Conservation (phyloP, 2,888 invertebrate species). For the Iselma pallidipennis region DNA sequence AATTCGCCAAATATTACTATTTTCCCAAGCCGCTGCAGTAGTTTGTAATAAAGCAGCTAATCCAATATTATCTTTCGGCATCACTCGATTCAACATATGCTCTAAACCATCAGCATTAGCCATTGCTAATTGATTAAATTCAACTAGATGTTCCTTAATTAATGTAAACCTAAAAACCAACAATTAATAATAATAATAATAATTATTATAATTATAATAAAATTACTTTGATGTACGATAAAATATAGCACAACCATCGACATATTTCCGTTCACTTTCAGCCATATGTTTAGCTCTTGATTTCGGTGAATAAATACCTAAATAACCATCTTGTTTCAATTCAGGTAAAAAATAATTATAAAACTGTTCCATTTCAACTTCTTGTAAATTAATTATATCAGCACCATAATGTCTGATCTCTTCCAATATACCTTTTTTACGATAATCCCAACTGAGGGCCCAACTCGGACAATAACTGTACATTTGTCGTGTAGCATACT, state of each 20-base stretch:
- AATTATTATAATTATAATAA: neutral
- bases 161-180: conserved; percentile 81
- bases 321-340: conserved; percentile 86
- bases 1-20: conserved; percentile 65
- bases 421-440: conserved; percentile 95
- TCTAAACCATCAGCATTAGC: conserved; percentile 97
- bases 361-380: conserved; percentile 99
- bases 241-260: conserved; percentile 99
- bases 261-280: conserved; percentile 94
- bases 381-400: conserved; percentile 95
- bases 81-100: conserved; percentile 97
- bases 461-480: conserved; percentile 99
- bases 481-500: conserved; percentile 98
- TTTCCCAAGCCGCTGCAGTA: conserved; percentile 93
- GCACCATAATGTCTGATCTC: conserved; percentile 96
- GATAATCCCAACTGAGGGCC: conserved; percentile 98
- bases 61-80: conserved; percentile 99
- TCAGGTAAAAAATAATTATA: conserved; percentile 96
- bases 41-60: conserved; percentile 94
- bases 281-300: conserved; percentile 98
- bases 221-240: conserved; percentile 86
- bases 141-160: conserved; percentile 94
- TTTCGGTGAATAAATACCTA: conserved; percentile 97
- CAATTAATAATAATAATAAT: conserved; percentile 10
- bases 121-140: conserved; percentile 98